Base-by-base conservation (phyloP, 2,888 invertebrate genomes). In the Glomeris marginata region DNA sequence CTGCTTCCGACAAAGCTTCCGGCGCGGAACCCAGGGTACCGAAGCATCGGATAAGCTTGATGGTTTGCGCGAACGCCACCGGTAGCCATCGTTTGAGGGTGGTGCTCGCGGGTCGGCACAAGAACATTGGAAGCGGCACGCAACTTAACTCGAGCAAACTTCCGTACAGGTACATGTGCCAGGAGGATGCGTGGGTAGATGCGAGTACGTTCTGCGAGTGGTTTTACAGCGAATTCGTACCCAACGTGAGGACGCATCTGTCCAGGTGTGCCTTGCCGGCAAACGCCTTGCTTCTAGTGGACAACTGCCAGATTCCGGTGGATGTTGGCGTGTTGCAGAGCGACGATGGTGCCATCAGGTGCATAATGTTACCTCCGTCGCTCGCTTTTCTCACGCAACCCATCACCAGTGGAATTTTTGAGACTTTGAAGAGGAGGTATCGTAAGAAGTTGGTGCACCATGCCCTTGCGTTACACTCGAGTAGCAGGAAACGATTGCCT, bases 201-300 rank as follows among this genome's bases (percentile, higher is more conserved):
- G 22, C n/a, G 3, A 41, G 41, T 18, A 20, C 28, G 22, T 47
- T 47, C 20, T 10, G 13, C 13, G 20, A 42, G 11, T 47, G 47
- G 47, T 47, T 47, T 21, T 28, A 41, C 15, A 22, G 41, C 3
- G 47, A 47, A 28, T 47, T 47, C 20, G 47, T 41, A 44, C 13
- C 41, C 5, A 13, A 15, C 13, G 41, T 42, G 16, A 34, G 37
- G 10, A 15, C 16, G 16, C 41, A 47, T 41, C 33, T 41, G 15
- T 6, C 15, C 15, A 34, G 34, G n/a, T n/a, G 33, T 18, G 45
- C 33, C 15, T 35, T 45, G 15, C 28, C 45, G 15, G 45, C 47
- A 5, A 13, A 28, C 4, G 41, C 47, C 15, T 15, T 47, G 13
- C 28, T 47, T 15, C 20, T 47, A 3, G 22, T 47, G 5, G 47